Percentiles rank a stretch among this genome's conserved stretches.
phyloP scores from a whole-genome alignment of 2,888 invertebrate genomes.

The Tipula lateralis region DNA sequence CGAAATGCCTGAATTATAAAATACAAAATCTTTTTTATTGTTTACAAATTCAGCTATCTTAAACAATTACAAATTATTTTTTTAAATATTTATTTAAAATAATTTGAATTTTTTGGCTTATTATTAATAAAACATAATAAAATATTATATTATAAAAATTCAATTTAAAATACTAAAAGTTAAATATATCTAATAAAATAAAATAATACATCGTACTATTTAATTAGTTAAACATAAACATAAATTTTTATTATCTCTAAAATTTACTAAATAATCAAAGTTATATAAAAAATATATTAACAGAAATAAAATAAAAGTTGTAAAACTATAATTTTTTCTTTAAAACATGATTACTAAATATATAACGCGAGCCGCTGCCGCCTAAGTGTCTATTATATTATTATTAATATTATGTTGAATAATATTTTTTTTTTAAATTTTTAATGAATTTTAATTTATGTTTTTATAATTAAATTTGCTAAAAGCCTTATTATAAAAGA shows the following conservation, averaged over 20 bases:
- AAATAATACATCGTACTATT: neutral
- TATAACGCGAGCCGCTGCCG: neutral
- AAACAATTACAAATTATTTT: neutral
- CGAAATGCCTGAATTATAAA: neutral
- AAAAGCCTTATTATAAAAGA: slow-evolving; percentile 25
- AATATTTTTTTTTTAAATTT: neutral
- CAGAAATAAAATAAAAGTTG: neutral
- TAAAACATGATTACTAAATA: neutral
- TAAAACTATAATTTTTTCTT: neutral
- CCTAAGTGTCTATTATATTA: slow-evolving; percentile 29
- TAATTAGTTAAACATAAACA: neutral
- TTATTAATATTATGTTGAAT: neutral
- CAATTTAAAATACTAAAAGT: neutral
- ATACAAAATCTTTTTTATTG: neutral
- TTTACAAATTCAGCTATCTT: neutral
- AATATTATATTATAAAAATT: neutral
- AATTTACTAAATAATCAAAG: slow-evolving; percentile 1
- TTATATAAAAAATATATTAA: neutral
- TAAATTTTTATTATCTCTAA: neutral
- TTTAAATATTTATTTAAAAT: neutral
- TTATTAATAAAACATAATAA: neutral
- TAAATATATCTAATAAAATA: neutral
- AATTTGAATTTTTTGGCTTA: neutral
- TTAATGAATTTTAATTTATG: neutral
- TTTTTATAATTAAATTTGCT: neutral